Percentiles rank a stretch among this genome's conserved stretches.
These are phyloP conservation scores for Xenopus borealis DNA, from an alignment of 2,113 vertebrate genomes.

Conservation along the genomic window DNA sequence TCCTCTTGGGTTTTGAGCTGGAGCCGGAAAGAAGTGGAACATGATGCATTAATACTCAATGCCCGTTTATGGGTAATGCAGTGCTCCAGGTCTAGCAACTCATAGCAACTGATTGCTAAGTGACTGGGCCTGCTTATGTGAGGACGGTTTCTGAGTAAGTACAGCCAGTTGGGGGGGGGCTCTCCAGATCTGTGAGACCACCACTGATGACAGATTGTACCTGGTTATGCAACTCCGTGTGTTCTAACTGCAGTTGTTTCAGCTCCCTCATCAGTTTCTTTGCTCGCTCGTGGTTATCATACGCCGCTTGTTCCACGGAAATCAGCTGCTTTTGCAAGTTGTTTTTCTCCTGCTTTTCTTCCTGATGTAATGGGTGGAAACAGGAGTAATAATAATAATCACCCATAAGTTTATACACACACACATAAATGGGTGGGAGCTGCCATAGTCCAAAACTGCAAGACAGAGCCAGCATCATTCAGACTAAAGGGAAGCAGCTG, in stretches of 20 bases:
- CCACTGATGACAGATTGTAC: constrained; percentile 36
- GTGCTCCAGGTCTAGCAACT: too few species aligned
- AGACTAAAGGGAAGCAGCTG: too few species aligned
- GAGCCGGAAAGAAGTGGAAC: too few species aligned
- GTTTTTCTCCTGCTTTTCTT: constrained; percentile 52
- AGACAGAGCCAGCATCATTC: too few species aligned
- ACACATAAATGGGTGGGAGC: neutral
- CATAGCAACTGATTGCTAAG: too few species aligned
- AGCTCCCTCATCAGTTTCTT: constrained; percentile 52
- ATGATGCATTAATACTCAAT: too few species aligned
- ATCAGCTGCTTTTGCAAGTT: constrained; percentile 56
- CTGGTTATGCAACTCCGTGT: constrained; percentile 56
- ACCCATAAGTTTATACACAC: neutral
- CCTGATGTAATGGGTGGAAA: constrained; percentile 47
- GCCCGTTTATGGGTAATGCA: too few species aligned
- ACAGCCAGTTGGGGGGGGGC: too few species aligned
- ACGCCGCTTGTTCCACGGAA: constrained; percentile 50
- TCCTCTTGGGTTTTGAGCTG: constrained; percentile 63
- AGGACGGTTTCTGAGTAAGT: too few species aligned
- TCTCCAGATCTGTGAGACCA: too few species aligned
- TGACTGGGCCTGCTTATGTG: too few species aligned
- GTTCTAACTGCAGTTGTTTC: constrained; percentile 52
- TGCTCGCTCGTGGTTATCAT: constrained; percentile 50
- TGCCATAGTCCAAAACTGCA: neutral
- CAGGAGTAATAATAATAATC: too few species aligned